Conservation (phyloP, 1,140 invertebrate species). For the Heliothis subflexa region DNA sequence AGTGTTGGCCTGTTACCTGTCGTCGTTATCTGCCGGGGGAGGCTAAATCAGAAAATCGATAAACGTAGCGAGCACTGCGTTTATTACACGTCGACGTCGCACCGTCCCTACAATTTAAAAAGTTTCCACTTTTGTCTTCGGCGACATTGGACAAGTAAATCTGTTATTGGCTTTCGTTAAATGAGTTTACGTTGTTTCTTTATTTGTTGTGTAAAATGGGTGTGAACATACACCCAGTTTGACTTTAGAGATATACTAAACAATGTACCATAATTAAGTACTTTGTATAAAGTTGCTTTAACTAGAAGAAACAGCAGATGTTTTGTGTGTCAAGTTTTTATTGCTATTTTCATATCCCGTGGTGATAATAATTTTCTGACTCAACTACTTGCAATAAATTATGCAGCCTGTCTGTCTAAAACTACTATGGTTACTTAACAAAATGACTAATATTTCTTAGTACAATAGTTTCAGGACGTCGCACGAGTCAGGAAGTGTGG, state of each 20-base stretch:
- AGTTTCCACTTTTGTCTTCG: conserved; percentile 58
- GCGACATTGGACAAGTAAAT: conserved; percentile 11
- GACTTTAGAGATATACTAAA: too few relatives aligned
- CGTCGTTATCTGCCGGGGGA: conserved; percentile 78
- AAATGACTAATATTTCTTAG: conserved; percentile 40
- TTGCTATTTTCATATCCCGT: not conserved
- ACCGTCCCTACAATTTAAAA: conserved; percentile 60
- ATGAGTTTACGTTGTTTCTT: not conserved
- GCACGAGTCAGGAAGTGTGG: conserved; percentile 63
- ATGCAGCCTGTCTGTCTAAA: not conserved
- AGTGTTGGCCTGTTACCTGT: conserved; percentile 66
- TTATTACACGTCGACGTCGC: conserved; percentile 61
- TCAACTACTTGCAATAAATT: conserved; percentile 19
- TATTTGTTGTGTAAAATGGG: not conserved
- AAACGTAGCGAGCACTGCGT: conserved; percentile 66
- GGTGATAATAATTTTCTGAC: not conserved
- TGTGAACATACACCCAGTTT: not conserved
- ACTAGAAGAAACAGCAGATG: too few relatives aligned
- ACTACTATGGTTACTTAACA: conserved; percentile 26
- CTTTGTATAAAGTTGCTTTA: too few relatives aligned
- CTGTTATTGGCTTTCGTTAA: conserved; percentile 20
- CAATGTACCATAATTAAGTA: too few relatives aligned
- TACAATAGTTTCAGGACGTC: conserved; percentile 42
- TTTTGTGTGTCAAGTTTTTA: too few relatives aligned
- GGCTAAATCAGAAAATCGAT: conserved; percentile 84